Conservation (phyloP, 2,797 vertebrate genomes). For the Sphaeramia orbicularis region DNA sequence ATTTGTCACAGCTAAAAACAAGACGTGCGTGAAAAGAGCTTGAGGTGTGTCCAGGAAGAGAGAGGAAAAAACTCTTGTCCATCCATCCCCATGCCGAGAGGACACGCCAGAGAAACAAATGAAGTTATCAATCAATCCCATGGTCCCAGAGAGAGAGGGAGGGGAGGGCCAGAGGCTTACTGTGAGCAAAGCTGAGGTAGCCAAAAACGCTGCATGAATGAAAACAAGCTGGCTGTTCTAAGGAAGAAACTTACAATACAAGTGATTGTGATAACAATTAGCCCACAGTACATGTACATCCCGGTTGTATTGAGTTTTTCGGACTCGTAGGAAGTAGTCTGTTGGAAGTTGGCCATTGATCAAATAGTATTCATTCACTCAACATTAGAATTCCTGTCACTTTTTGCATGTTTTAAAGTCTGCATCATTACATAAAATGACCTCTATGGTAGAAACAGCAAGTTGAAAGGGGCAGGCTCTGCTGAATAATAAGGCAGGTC, state of each 20-base stretch:
- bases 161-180: constrained; percentile 55
- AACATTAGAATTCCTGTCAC: too few species aligned
- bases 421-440: too few species aligned
- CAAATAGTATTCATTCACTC: too few species aligned
- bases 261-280: neutral
- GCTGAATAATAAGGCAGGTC: too few species aligned
- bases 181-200: constrained; percentile 48
- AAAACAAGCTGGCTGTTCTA: constrained; percentile 33
- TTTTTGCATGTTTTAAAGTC: too few species aligned
- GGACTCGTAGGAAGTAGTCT: too few species aligned
- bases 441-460: too few species aligned
- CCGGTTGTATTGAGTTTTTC: neutral
- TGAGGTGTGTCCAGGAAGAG: constrained; percentile 50
- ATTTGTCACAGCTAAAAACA: constrained; percentile 65
- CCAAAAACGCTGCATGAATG: constrained; percentile 37
- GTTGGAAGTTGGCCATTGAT: too few species aligned
- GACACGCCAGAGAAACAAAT: constrained; percentile 74
- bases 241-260: neutral
- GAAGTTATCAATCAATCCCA: constrained; percentile 83
- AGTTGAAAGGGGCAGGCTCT: too few species aligned
- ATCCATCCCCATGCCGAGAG: constrained; percentile 36
- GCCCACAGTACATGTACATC: neutral
- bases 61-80: constrained; percentile 10
- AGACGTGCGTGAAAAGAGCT: constrained; percentile 45
- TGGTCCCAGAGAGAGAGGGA: constrained; percentile 61